A percentile compares a stretch with the other conserved stretches of the same genome.
These are phyloP conservation scores for Anoplopoma fimbria DNA, from an alignment of 2,113 vertebrate species.

Conservation along the genomic window DNA sequence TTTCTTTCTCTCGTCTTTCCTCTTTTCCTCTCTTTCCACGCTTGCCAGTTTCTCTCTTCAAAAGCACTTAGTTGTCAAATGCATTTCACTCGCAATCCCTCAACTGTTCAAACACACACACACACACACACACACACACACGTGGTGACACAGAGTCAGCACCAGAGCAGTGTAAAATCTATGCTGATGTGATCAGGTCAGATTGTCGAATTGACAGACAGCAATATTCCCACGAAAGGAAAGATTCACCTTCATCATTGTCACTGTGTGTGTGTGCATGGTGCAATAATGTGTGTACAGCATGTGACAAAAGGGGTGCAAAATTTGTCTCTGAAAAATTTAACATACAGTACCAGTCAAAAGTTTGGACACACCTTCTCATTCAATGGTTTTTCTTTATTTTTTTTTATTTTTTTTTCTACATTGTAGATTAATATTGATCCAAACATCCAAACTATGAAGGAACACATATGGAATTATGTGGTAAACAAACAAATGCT, in stretches of 20 bases:
- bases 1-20: slow-evolving; percentile 50
- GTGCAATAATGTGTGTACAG: neutral
- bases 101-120: slow-evolving; percentile 63
- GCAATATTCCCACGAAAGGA: slow-evolving; percentile 66
- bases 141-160: too few relatives aligned
- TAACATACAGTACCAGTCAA: too few relatives aligned
- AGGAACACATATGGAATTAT: too few relatives aligned
- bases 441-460: too few relatives aligned
- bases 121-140: slow-evolving; percentile 42
- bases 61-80: slow-evolving; percentile 75
- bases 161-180: slow-evolving; percentile 39
- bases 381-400: too few relatives aligned
- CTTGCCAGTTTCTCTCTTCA: slow-evolving; percentile 48
- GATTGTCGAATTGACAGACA: slow-evolving; percentile 71
- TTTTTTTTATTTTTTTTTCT: too few relatives aligned
- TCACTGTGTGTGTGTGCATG: slow-evolving; percentile 30
- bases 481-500: too few relatives aligned
- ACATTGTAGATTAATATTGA: too few relatives aligned
- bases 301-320: neutral
- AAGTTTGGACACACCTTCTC: too few relatives aligned
- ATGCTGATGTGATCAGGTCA: slow-evolving; percentile 64
- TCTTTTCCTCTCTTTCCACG: slow-evolving; percentile 51
- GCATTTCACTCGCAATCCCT: slow-evolving; percentile 75
- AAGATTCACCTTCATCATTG: slow-evolving; percentile 77
- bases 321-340: too few relatives aligned